Conservation (phyloP, 2,797 vertebrate genomes). For the Australoheros facetus region DNA sequence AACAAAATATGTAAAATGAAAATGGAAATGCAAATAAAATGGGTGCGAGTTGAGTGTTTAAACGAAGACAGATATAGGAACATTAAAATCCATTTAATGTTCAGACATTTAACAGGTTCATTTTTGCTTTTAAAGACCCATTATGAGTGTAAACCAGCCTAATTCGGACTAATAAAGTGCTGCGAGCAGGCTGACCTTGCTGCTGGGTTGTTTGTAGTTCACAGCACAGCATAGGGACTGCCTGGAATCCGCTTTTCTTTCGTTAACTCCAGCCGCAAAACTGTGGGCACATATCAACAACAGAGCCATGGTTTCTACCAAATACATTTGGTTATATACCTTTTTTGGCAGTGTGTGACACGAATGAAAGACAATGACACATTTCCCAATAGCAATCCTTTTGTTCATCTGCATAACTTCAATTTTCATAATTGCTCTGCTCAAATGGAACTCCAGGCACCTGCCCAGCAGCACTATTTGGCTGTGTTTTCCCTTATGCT, state of each 20-base stretch:
- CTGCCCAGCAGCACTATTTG: constrained; percentile 73
- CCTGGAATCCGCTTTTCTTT: constrained; percentile 19
- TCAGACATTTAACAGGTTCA: constrained; percentile 22
- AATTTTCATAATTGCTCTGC: constrained; percentile 82
- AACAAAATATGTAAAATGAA: background rate
- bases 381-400: constrained; percentile 73
- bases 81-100: constrained; percentile 9
- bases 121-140: constrained; percentile 18
- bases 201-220: constrained; percentile 24
- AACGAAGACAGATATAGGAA: constrained; percentile 1
- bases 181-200: constrained; percentile 57
- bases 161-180: constrained; percentile 51
- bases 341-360: constrained; percentile 34
- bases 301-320: constrained; percentile 9
- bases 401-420: constrained; percentile 85
- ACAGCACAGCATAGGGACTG: constrained; percentile 4
- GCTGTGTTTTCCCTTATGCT: constrained; percentile 52
- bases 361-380: constrained; percentile 52
- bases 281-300: constrained; percentile 14
- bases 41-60: background rate
- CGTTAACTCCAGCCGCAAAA: constrained; percentile 30
- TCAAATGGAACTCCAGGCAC: constrained; percentile 74
- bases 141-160: constrained; percentile 38
- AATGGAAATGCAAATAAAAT: background rate
- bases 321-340: constrained; percentile 6